Evolutionary conservation across 2,888 invertebrate genomes (phyloP).

Genomic region (Tenthredo amoena): DNA sequence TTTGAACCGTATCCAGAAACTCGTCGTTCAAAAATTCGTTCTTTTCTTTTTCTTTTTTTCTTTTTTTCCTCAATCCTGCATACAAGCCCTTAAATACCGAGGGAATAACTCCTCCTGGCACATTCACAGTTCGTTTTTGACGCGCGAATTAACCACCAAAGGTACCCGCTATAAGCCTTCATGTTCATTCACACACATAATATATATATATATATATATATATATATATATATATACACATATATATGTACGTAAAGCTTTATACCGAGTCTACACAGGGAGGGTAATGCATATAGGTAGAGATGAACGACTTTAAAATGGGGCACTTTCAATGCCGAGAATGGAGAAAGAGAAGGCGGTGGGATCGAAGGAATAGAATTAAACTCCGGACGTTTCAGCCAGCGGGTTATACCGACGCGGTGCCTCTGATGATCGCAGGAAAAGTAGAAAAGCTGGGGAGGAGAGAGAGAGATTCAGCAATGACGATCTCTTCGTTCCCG

Average conservation of each 20-base stretch:
- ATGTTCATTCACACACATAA: neutral
- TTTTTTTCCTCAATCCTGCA: too few relatives aligned
- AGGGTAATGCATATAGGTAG: neutral
- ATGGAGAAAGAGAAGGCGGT: neutral
- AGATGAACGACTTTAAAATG: constrained; percentile 48
- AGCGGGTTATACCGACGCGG: constrained; percentile 34
- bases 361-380: constrained; percentile 48
- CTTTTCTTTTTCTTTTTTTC: neutral
- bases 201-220: neutral
- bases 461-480: constrained; percentile 15
- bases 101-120: neutral
- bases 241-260: neutral
- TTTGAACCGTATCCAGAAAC: neutral
- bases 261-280: neutral
- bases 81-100: neutral
- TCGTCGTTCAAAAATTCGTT: neutral
- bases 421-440: constrained; percentile 35
- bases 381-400: constrained; percentile 32
- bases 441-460: neutral
- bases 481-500: constrained; percentile 43
- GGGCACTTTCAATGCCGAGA: constrained; percentile 40
- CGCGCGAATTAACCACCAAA: constrained; percentile 37
- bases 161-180: neutral
- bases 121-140: constrained; percentile 24
- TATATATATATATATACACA: neutral